Evolutionary conservation across 1,140 invertebrate genomes (phyloP).

Genomic region (Lasaia peninsularis): DNA sequence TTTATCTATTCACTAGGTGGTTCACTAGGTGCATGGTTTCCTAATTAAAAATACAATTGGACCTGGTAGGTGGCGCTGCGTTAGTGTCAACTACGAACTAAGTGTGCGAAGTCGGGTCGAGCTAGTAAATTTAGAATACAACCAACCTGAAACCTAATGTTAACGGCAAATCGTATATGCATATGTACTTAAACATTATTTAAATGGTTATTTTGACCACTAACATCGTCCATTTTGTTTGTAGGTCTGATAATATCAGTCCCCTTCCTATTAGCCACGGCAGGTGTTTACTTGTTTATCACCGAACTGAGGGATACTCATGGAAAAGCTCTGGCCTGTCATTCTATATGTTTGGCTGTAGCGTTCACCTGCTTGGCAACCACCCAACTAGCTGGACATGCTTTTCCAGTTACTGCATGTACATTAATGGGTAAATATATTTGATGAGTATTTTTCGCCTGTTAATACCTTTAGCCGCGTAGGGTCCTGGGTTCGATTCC

Average conservation of each 20-base stretch:
- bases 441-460: too few relatives aligned
- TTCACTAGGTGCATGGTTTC: too few relatives aligned
- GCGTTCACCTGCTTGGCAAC: constrained; percentile 68
- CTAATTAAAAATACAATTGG: too few relatives aligned
- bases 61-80: too few relatives aligned
- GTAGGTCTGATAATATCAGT: constrained; percentile 74
- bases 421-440: constrained; percentile 64
- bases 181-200: constrained; percentile 4
- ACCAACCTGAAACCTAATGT: too few relatives aligned
- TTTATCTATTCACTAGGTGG: too few relatives aligned
- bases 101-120: too few relatives aligned
- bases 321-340: constrained; percentile 75
- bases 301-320: constrained; percentile 78
- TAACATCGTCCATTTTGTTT: constrained; percentile 24
- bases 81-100: too few relatives aligned
- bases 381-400: constrained; percentile 55
- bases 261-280: constrained; percentile 75
- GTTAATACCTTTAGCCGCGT: too few relatives aligned
- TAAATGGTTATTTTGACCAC: background rate
- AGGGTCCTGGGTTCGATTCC: too few relatives aligned
- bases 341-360: constrained; percentile 67
- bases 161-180: too few relatives aligned
- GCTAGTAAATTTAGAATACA: too few relatives aligned
- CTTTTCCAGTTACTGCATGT: constrained; percentile 59
- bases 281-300: constrained; percentile 73